Base-by-base conservation (phyloP, 2,797 vertebrate genomes). In the Sebastiscus albofasciatus region DNA sequence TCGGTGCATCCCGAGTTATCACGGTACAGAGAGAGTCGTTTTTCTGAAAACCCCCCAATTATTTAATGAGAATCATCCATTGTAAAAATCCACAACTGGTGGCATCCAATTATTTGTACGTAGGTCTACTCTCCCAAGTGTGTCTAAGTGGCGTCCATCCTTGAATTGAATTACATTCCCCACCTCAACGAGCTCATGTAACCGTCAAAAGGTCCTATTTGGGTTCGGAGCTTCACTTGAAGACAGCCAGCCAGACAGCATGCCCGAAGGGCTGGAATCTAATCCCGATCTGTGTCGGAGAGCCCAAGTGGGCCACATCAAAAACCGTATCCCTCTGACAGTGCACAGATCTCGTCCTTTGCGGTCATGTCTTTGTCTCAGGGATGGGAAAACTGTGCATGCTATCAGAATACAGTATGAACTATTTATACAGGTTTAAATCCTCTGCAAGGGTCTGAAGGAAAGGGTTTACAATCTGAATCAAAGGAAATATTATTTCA, bases 201-300 rank as follows among this genome's bases (percentile, higher is more conserved):
- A 84, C 72, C 42, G 75, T 80, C 66, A 78, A 76, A 82, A 85
- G 75, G 77, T 83, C 65, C 42, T 79, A 39, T 90, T 91, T 84
- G 59, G 74, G 84, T 88, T 90, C 80, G 75, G 77, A 77, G 74
- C 83, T 86, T 85, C 67, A 69, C 84, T 83, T 82, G 29, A 86
- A 82, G 83, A 80, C 77, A 77, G 67, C 12, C 49, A 80, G 36
- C 65, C 79, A 79, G 78, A 81, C 80, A 46, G 60, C 78, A 69
- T 77, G 82, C 85, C 90, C 76, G 16, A 20, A 88, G 90, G 90
- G 77, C 12, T 82, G 92, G 78, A 93, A 93, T 72, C 31, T 31
- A 85, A 91, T 75, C 81, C 84, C 2, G 62, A 55, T 88, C 79
- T 81, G 82, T 88, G 80, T 80, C 36, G 55, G 62, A 66, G 77